Evolutionary conservation across 37 sponge, comb jelly and placozoan genomes (phyloP), one percentile per base, ranked within the genome.

Genomic region (Eunapius fragilis): DNA sequence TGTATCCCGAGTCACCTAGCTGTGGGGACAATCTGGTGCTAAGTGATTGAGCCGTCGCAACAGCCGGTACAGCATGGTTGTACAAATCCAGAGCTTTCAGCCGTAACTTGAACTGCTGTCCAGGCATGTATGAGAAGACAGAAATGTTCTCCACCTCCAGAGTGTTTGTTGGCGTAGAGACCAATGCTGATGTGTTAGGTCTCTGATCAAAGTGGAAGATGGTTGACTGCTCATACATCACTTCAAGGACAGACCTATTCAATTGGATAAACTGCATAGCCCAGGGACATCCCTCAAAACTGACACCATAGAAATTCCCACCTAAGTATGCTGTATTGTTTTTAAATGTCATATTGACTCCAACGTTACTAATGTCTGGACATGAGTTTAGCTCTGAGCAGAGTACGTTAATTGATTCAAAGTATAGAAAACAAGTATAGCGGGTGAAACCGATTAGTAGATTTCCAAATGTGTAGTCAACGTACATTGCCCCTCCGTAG

Each of bases 231-330:
- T 84, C 71, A 69, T 69, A 68, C 34, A 86, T 32, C 23, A 80
- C 25, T 14, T 86, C 87, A 9, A 86, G 36, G 25, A 79, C 35
- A 31, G 34, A 30, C 11, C 68, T 37, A 26, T 38, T 33, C 2
- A 10, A 3, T 72, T 84, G 12, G n/a, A 33, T 70, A 17, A 84
- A 22, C 22, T 49, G 26, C 3, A 1, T 68, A 31, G 67, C 49
- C 89, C 89, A 89, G 14, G 79, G 75, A 35, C 89, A 89, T 31
- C 75, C 74, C 6, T 89, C 85, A 22, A 89, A 76, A 36, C 80
- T 80, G 3, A 85, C 68, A n/a, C 89, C 89, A 58, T 79, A 89
- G 11, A 89, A 67, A 37, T 58, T 38, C 7, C 36, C 36, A 33
- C 83, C 85, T 14, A 74, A 77, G 25, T 72, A 74, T 31, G 89